Percentiles rank a stretch among this genome's conserved stretches.
These are phyloP conservation scores for Drosophila sp. DNA, from an alignment of 1,140 invertebrate genomes.

Conservation along the genomic window DNA sequence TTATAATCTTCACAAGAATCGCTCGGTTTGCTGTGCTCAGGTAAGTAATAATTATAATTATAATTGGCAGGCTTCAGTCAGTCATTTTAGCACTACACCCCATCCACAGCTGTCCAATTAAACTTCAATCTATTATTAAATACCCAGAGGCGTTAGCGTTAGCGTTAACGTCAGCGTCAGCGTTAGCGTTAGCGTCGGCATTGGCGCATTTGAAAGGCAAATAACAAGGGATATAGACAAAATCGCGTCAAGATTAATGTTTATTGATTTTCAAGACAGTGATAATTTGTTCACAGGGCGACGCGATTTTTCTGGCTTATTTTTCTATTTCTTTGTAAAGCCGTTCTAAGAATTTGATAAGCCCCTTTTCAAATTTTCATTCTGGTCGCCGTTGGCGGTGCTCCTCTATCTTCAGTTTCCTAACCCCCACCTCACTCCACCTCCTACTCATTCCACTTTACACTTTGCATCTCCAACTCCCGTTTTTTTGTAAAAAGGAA, in stretches of 20 bases:
- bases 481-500: conserved; percentile 18
- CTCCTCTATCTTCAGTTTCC: neutral
- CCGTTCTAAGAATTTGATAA: conserved; percentile 70
- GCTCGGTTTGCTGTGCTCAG: neutral
- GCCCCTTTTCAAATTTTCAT: conserved; percentile 63
- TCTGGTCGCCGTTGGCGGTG: conserved; percentile 15
- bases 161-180: conserved; percentile 8
- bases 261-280: conserved; percentile 71
- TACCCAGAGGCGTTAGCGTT: conserved; percentile 27
- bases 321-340: conserved; percentile 71
- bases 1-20: neutral
- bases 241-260: conserved; percentile 78
- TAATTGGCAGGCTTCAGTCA: conserved; percentile 42
- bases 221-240: conserved; percentile 70
- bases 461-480: neutral
- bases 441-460: neutral
- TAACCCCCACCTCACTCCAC: neutral
- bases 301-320: conserved; percentile 62
- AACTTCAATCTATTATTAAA: conserved; percentile 67
- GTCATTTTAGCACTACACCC: neutral
- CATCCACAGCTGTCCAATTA: conserved; percentile 35
- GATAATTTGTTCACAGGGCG: conserved; percentile 61
- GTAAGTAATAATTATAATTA: conserved; percentile 47
- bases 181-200: conserved; percentile 6
- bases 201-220: conserved; percentile 47